phyloP scores from a whole-genome alignment of 53 echinoderm and acorn worm species.

The Pentamera pediparva region DNA sequence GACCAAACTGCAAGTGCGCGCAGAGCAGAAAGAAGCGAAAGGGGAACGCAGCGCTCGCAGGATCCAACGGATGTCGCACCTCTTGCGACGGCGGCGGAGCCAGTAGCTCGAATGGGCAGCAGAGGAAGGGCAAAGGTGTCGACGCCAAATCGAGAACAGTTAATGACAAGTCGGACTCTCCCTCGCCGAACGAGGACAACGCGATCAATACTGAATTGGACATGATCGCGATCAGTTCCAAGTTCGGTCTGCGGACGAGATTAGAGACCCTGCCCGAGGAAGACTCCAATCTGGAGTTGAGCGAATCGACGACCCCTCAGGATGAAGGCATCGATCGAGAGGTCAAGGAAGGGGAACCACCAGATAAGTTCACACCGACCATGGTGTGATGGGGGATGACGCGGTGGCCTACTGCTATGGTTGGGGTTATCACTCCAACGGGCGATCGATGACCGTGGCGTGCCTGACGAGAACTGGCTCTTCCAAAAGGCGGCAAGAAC shows the following conservation, averaged over 20 bases:
- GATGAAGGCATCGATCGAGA: neutral
- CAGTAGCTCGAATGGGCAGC: neutral
- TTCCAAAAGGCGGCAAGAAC: too few species aligned
- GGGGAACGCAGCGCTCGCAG: neutral
- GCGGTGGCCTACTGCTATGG: too few species aligned
- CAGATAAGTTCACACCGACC: slow-evolving; percentile 15
- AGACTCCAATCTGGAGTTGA: slow-evolving; percentile 16
- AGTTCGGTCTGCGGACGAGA: slow-evolving; percentile 27
- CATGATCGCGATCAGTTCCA: slow-evolving; percentile 28
- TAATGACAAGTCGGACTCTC: neutral
- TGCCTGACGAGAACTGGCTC: neutral
- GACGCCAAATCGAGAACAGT: neutral
- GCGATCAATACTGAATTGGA: slow-evolving; percentile 14
- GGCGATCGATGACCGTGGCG: too few species aligned
- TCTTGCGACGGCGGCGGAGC: neutral
- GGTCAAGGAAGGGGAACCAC: neutral
- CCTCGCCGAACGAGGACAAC: slow-evolving; percentile 13
- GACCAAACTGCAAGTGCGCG: slow-evolving; percentile 28
- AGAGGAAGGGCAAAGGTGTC: neutral
- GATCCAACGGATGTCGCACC: neutral
- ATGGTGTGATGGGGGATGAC: slow-evolving; percentile 4
- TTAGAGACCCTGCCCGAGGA: slow-evolving; percentile 25
- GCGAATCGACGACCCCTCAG: slow-evolving; percentile 4
- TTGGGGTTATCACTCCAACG: too few species aligned
- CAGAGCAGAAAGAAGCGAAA: neutral